Evolutionary conservation across 2,797 vertebrate genomes (phyloP), one percentile per base, ranked within the genome.

Genomic region (Chrysolophus pictus): DNA sequence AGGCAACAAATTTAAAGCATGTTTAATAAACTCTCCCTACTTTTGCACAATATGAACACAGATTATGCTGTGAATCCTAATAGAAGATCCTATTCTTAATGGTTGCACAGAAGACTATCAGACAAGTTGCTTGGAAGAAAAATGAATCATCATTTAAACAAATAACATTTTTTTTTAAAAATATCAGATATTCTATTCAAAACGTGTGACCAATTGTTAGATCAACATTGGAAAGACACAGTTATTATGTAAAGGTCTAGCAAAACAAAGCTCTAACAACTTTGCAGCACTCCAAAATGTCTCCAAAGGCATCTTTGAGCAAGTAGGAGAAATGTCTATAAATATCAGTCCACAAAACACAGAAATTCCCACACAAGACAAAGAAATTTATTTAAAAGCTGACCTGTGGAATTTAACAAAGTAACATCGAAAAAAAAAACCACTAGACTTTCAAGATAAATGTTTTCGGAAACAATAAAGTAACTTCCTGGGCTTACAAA

Each of bases 121-220:
- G 22, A 6, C 7, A 86, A 33, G 1, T 1, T 62, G 24, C 11
- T 69, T 59, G 21, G 6, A 28, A 37, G 28, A 68, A 90, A 63
- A 29, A 2, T 10, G 8, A 51, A 0, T 51, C 21, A 33, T 72
- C 0, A 21, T 76, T 80, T 63, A 67, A 83, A 16, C 4, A 68
- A 68, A 67, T 10, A 67, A 49, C 24, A 2, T 44, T 42, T 17
- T 42, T 42, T 42, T 42, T 14, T 3, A 46, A 13, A 39, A 3
- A 41, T 65, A 44, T 5, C 7, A 67, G 5, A 8, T 47, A 51
- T 63, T 88, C 16, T 44, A 2, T 55, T 90, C 62, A 64, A 64
- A 86, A 74, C 10, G 0, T 28, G 17, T 31, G 9, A 29, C 6
- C 8, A 5, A 4, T 69, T 75, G 3, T 58, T 59, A 31, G 7